Conservation (phyloP, 1,140 invertebrate species). For the Augochlora pura region DNA sequence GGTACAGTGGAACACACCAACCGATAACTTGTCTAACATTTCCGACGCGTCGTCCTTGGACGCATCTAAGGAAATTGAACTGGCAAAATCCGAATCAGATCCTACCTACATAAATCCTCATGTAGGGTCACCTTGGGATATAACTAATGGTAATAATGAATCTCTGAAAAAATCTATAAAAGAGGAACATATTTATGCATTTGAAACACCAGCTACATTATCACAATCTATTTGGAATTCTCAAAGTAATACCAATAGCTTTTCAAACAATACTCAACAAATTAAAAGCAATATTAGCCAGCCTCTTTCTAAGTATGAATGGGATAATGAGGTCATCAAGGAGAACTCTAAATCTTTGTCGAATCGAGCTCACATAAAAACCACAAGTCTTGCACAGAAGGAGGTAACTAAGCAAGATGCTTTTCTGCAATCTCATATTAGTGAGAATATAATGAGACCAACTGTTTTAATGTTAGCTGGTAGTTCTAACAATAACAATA, state of each 20-base stretch:
- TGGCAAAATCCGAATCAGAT: slow-evolving; percentile 8
- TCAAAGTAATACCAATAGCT: slow-evolving; percentile 2
- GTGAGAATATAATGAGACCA: slow-evolving; percentile 80
- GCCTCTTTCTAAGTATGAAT: background rate
- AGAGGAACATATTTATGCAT: slow-evolving; percentile 33
- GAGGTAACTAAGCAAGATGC: slow-evolving; percentile 12
- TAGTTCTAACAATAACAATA: slow-evolving; percentile 64
- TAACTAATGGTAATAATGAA: slow-evolving; percentile 28
- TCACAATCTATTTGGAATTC: slow-evolving; percentile 36
- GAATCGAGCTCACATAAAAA: slow-evolving; percentile 24
- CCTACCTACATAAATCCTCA: slow-evolving; percentile 3
- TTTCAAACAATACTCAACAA: slow-evolving; percentile 9
- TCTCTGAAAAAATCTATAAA: slow-evolving; percentile 5
- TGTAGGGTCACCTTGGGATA: slow-evolving; percentile 20
- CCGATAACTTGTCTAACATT: background rate
- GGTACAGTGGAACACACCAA: slow-evolving; percentile 38
- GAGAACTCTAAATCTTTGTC: slow-evolving; percentile 6
- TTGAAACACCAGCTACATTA: background rate
- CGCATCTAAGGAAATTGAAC: slow-evolving; percentile 12
- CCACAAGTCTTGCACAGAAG: background rate
- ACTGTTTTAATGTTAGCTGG: slow-evolving; percentile 82
- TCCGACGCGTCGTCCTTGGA: slow-evolving; percentile 3
- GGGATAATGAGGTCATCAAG: slow-evolving; percentile 14
- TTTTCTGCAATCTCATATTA: slow-evolving; percentile 33
- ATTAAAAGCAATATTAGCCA: slow-evolving; percentile 22